Evolutionary conservation across 37 sponge, comb jelly and placozoan species (phyloP).

Genomic region (Tethya wilhelma): DNA sequence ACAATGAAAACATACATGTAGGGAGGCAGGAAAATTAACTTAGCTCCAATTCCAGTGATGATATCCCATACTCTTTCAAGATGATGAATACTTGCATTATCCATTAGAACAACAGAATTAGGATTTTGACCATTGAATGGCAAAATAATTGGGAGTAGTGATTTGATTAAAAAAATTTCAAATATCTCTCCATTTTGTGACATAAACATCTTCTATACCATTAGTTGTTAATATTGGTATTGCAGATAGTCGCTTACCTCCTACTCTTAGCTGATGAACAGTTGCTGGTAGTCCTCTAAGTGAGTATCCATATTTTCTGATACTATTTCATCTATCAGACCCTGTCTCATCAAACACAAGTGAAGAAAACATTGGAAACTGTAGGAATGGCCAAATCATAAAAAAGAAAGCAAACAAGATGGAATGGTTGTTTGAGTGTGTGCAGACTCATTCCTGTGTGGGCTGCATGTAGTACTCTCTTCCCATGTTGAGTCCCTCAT

Average conservation of each 20-base stretch:
- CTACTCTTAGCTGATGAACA: background rate
- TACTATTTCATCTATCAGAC: background rate
- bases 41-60: conserved; percentile 5
- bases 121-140: conserved; percentile 1
- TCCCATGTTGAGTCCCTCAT: too few species aligned
- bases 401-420: too few species aligned
- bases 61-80: background rate
- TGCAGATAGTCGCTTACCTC: background rate
- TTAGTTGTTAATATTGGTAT: background rate
- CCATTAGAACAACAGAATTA: background rate
- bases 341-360: conserved; percentile 1
- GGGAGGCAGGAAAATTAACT: background rate
- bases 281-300: background rate
- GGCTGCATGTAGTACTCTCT: too few species aligned
- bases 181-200: background rate
- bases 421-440: too few species aligned
- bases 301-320: background rate
- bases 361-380: too few species aligned
- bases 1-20: too few species aligned
- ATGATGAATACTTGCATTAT: background rate
- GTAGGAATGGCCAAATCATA: too few species aligned
- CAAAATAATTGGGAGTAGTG: background rate
- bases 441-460: too few species aligned
- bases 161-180: background rate
- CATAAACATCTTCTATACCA: background rate